These are phyloP conservation scores for Chrysolina americana DNA, from an alignment of 2,888 invertebrate species.

Conservation along the genomic window DNA sequence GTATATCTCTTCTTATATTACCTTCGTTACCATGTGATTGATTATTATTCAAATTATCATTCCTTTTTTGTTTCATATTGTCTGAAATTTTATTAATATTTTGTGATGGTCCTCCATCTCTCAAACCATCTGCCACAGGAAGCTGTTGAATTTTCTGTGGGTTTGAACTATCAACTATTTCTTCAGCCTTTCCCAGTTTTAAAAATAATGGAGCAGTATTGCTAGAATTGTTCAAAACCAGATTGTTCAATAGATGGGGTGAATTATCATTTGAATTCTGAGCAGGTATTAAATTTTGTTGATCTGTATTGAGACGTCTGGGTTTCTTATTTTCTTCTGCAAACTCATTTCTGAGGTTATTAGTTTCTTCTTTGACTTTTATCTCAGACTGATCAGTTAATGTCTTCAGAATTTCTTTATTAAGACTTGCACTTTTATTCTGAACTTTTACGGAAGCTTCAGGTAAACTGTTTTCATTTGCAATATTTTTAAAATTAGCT, in stretches of 20 bases:
- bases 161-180: conserved; percentile 25
- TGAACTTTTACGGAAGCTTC: neutral
- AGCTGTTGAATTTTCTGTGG: conserved; percentile 38
- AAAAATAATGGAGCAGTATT: conserved; percentile 43
- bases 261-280: neutral
- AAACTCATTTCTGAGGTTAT: neutral
- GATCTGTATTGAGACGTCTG: neutral
- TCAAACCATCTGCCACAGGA: conserved; percentile 27
- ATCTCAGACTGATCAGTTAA: neutral
- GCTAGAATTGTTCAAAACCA: conserved; percentile 13
- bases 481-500: neutral
- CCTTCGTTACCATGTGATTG: conserved; percentile 26
- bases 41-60: conserved; percentile 16
- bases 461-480: neutral
- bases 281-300: neutral
- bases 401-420: neutral
- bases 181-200: conserved; percentile 28
- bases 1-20: conserved; percentile 47
- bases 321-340: conserved; percentile 33
- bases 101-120: neutral
- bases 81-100: conserved; percentile 10
- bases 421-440: neutral
- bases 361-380: neutral
- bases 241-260: neutral
- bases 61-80: conserved; percentile 30